Evolutionary conservation across 2,888 invertebrate species (phyloP), one percentile per base, ranked within the genome.

Genomic region (Macaria liturata): DNA sequence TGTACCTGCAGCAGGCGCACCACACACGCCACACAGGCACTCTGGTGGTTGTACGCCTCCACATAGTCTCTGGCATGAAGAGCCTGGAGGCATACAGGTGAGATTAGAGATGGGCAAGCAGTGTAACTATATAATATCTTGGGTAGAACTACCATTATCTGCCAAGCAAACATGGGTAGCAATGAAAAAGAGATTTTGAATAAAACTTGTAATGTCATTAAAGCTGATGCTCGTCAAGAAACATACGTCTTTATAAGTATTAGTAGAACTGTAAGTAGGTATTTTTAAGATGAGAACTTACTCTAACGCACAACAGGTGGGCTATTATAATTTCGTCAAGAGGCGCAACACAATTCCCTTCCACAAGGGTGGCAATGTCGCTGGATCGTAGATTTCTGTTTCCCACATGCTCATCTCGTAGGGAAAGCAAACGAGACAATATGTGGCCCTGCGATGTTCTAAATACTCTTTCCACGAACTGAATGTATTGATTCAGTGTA

Each of bases 1-100:
- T 97, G 95, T 40, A 94, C 90, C 82, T 98, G 97, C 49, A 99
- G 91, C 54, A 98, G 93, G 80, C 96, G 97, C 0, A 95, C 95
- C 47, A 98, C 95, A 0, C 94, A 92, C 68, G 96, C 96, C 0
- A 97, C 95, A 69, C 97, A 94, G 4, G 93, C 87, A 68, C 95
- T 95, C 79, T 98, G 98, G 65, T 95, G 93, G 63, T 94, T 94
- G 76, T 96, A 98, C 0, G 98, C 97, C 53, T 94, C 94, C 75
- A 93, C 80, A 64, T 92, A 95, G 64, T 94, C 92, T 43, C 78
- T 82, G 42, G 78, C 73, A 54, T 78, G 78, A 4, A 94, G 73
- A 9, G 90, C 84, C 92, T 92, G 76, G 7, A 81, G 82, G 47
- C 52, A 48, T 4, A 20, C 20, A 34, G 31, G 9, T 44, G 0